Percentiles rank a stretch among this genome's conserved stretches.
These are phyloP conservation scores for Gymnoscelis rufifasciata DNA, from an alignment of 2,888 invertebrate genomes.

Conservation along the genomic window DNA sequence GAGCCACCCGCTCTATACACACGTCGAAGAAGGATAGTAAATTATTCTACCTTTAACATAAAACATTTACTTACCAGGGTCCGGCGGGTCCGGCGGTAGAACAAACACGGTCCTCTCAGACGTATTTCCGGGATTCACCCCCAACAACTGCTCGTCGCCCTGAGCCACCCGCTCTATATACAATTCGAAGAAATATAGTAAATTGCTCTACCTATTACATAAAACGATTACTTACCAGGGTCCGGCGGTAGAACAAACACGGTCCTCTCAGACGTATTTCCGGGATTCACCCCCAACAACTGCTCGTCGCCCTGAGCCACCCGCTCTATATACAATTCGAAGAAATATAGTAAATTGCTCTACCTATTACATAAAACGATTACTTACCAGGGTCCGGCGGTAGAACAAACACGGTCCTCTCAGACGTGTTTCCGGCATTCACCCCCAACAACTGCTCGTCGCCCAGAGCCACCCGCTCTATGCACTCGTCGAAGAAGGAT, in stretches of 20 bases:
- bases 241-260: conserved; percentile 90
- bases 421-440: conserved; percentile 88
- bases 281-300: conserved; percentile 89
- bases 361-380: too few relatives aligned
- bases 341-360: conserved; percentile 88
- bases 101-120: conserved; percentile 97
- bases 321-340: conserved; percentile 97
- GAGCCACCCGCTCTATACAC: conserved; percentile 87
- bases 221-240: conserved; percentile 52
- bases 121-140: conserved; percentile 86
- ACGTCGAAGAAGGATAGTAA: conserved; percentile 95
- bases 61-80: conserved; percentile 55
- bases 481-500: conserved; percentile 95
- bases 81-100: conserved; percentile 90
- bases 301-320: conserved; percentile 69
- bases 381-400: conserved; percentile 87
- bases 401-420: conserved; percentile 95
- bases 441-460: conserved; percentile 86
- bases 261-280: conserved; percentile 91
- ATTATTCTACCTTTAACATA: too few relatives aligned
- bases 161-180: conserved; percentile 87
- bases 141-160: conserved; percentile 83
- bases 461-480: conserved; percentile 81
- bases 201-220: too few relatives aligned
- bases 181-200: conserved; percentile 94